These are phyloP conservation scores for Metridium senile DNA, from an alignment of 92 coral and sea anemone genomes.

Conservation along the genomic window DNA sequence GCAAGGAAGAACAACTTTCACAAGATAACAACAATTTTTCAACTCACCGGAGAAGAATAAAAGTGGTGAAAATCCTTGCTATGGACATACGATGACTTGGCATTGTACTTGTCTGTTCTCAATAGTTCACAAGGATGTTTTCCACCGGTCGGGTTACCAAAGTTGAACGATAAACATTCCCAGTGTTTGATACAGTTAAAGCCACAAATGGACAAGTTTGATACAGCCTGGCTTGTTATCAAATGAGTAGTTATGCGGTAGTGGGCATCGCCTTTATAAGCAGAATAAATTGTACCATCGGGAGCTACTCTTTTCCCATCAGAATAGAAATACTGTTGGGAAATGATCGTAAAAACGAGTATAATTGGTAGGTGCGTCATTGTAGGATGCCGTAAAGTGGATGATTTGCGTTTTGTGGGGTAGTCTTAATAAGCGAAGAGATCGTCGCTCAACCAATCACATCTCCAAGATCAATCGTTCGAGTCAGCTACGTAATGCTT, in stretches of 20 bases:
- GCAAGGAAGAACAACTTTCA: neutral
- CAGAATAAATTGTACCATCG: neutral
- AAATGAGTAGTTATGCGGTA: slow-evolving; percentile 11
- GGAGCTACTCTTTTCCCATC: neutral
- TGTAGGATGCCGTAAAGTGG: no score
- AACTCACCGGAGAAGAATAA: neutral
- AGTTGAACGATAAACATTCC: slow-evolving; percentile 23
- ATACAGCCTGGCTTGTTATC: neutral
- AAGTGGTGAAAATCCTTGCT: neutral
- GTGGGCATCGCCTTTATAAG: slow-evolving; percentile 5
- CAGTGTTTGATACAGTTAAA: slow-evolving; percentile 12
- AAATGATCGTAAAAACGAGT: no score
- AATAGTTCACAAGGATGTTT: slow-evolving; percentile 6
- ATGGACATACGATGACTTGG: neutral
- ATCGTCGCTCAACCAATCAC: no score
- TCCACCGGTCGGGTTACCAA: slow-evolving; percentile 3
- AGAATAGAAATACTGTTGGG: no score
- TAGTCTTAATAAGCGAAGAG: no score
- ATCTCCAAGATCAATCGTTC: no score
- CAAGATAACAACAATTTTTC: neutral
- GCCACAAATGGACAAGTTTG: neutral
- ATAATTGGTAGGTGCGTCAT: no score
- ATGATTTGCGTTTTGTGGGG: no score
- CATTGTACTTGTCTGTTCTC: slow-evolving; percentile 24
- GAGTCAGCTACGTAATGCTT: no score